These are phyloP conservation scores for Cerceris rybyensis DNA, from an alignment of 2,888 invertebrate species.

Conservation along the genomic window DNA sequence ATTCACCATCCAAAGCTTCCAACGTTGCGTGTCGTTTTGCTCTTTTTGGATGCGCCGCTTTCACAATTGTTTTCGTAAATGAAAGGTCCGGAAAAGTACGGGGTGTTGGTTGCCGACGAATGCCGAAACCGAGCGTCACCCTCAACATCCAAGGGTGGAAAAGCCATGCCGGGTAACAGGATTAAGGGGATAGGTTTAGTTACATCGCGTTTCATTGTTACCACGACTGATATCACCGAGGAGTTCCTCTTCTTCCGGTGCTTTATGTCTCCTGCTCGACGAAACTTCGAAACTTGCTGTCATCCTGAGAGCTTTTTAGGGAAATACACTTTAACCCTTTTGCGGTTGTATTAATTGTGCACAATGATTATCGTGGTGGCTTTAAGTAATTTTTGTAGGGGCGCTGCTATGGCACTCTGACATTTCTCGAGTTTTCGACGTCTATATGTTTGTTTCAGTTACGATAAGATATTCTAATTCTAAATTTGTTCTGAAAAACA, in stretches of 20 bases:
- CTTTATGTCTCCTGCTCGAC: constrained; percentile 38
- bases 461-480: too few species aligned
- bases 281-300: constrained; percentile 57
- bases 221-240: constrained; percentile 43
- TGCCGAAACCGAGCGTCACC: not conserved
- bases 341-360: too few species aligned
- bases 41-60: constrained; percentile 54
- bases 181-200: constrained; percentile 51
- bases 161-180: constrained; percentile 2
- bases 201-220: constrained; percentile 67
- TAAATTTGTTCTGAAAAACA: too few species aligned
- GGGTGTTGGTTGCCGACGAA: not conserved
- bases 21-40: constrained; percentile 41
- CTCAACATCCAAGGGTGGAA: not conserved
- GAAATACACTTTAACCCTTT: too few species aligned
- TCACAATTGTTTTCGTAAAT: constrained; percentile 71
- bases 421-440: too few species aligned
- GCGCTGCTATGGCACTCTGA: too few species aligned
- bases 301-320: constrained; percentile 34
- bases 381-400: too few species aligned
- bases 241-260: constrained; percentile 39
- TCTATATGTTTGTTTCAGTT: too few species aligned
- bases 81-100: constrained; percentile 61
- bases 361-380: too few species aligned
- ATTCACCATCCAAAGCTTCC: constrained; percentile 28